Base-by-base conservation (phyloP, 1,140 invertebrate genomes). In the Trichoplusia ni region DNA sequence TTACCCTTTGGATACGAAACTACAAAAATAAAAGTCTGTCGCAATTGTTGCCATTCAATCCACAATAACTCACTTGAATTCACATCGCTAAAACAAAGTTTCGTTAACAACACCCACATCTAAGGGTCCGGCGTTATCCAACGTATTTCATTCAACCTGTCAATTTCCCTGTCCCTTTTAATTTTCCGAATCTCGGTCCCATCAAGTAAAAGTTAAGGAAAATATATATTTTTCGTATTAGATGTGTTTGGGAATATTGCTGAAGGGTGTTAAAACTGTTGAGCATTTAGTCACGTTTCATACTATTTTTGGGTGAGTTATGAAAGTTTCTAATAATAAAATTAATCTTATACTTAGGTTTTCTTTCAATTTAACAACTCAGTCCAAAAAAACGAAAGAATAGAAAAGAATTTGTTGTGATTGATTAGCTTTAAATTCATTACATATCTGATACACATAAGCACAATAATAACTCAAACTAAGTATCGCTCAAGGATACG, bases 161-260 rank as follows among this genome's bases (percentile, higher is more conserved):
- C 51, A 37, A 38, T 37, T 37, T 23, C 21, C 3, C 18, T n/a
- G 35, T 54, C 51, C 35, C 19, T 40, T 54, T 54, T 38, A 54
- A 54, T 54, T 54, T 38, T 25, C 11, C 21, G 13, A 40, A 27
- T 27, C 35, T 27, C 40, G 21, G 21, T 14, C 6, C 35, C 2
- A 54, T 38, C 35, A 18, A 31, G 31, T 42, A 42, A 46, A 27
- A 46, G 44, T 47, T 11, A 21, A 27, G 6, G 51, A 54, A 27
- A 54, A 54, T 16, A 27, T 27, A 11, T 54, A 3, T 23, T 38
- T 25, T 54, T 38, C 21, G 27, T 40, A 4, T 27, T 25, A 9
- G 5, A n/a, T 18, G 8, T 27, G 16, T 6, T 13, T 19, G 49
- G 18, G 18, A 33, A 19, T 2, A 27, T 3, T n/a, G 23, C 5